Evolutionary conservation across 2,113 vertebrate genomes (phyloP), one percentile per base, ranked within the genome.

Genomic region (Megaceryle torquata): DNA sequence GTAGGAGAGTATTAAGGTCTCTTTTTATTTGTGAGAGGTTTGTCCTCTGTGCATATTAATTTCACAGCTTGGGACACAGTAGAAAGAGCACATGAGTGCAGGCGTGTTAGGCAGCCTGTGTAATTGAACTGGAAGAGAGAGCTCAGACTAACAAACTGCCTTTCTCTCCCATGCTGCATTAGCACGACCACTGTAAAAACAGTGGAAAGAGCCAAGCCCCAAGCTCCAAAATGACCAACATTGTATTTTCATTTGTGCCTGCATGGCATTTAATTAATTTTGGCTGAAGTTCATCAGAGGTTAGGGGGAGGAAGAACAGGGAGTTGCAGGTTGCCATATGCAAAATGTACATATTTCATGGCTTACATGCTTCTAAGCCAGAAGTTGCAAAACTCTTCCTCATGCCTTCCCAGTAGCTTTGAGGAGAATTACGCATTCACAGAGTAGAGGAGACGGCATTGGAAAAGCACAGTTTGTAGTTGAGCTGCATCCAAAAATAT

Each of bases 31-130:
- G 48, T 29, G 6, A 56, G 75, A 75, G 65, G 74, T 88, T 90
- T 88, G 75, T 95, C 79, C 75, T 95, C 91, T 82, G 28, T 76
- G 93, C 88, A 79, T 96, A 93, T 93, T 91, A 93, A 95, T 95
- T 91, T 95, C 43, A 46, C 70, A 90, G 88, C 70, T 60, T 82
- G 82, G 56, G 79, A 82, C 20, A 3, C 1, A 4, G 69, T 60
- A 81, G 77, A 53, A 78, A 24, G 37, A 89, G 87, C 72, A 92
- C 78, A 50, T 67, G 60, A 74, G 60, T 21, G 5, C 33, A 15
- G 19, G 33, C 3, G 1, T 50, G 28, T 46, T 78, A 77, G n/a
- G 43, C 44, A 84, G 83, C 72, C 51, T 74, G 0, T 0, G 21
- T 41, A 29, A 15, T 25, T 37, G 64, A 77, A 25, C 61, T 78